Conservation (phyloP, 2,888 invertebrate genomes). For the Julus scandinavius region DNA sequence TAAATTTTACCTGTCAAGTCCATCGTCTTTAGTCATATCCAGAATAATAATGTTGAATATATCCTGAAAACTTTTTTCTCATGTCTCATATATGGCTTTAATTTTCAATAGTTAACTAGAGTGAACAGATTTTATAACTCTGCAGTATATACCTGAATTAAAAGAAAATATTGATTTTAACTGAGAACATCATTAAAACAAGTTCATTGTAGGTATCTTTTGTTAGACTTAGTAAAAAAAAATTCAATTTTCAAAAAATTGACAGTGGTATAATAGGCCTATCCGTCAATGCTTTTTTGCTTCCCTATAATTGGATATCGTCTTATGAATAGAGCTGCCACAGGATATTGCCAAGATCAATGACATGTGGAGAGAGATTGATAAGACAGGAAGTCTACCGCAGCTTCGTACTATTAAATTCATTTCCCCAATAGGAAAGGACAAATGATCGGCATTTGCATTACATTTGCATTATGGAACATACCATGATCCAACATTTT, state of each 20-base stretch:
- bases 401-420: not conserved
- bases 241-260: slow-evolving; percentile 39
- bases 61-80: not conserved
- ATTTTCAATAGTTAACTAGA: too few relatives aligned
- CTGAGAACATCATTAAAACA: slow-evolving; percentile 8
- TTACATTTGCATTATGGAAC: not conserved
- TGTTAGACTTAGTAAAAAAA: slow-evolving; percentile 13
- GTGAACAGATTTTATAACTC: not conserved
- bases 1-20: too few relatives aligned
- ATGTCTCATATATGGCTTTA: too few relatives aligned
- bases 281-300: slow-evolving; percentile 42
- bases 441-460: slow-evolving; percentile 14
- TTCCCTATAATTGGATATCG: slow-evolving; percentile 39
- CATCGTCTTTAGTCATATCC: too few relatives aligned
- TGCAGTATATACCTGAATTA: not conserved
- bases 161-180: slow-evolving; percentile 29
- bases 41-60: too few relatives aligned
- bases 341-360: slow-evolving; percentile 44
- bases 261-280: slow-evolving; percentile 30
- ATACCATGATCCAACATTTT: not conserved
- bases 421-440: slow-evolving; percentile 23
- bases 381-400: slow-evolving; percentile 46
- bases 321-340: slow-evolving; percentile 43
- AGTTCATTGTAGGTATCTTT: slow-evolving; percentile 17
- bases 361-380: not conserved